Evolutionary conservation across 2,113 vertebrate genomes (phyloP).

Genomic region (Pitta sordida): DNA sequence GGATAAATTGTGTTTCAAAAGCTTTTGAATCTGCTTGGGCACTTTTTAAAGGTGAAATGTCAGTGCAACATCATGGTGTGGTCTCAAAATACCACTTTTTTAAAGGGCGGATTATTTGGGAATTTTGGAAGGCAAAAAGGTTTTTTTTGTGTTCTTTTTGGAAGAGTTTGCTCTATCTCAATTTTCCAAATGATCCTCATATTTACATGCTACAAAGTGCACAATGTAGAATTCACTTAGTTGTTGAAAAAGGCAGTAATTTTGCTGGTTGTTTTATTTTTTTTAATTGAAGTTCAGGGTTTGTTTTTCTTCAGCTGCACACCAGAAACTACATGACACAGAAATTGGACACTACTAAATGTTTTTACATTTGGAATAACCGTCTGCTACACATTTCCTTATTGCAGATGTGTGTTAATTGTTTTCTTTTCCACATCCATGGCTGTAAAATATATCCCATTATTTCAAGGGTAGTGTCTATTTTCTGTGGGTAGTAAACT

Average conservation of each 20-base stretch:
- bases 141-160: background rate
- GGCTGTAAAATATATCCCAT: constrained; percentile 48
- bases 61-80: background rate
- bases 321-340: constrained; percentile 53
- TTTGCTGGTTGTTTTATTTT: constrained; percentile 40
- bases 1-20: constrained; percentile 59
- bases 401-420: constrained; percentile 60
- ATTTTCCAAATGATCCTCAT: background rate
- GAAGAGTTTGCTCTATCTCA: background rate
- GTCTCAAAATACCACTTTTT: background rate
- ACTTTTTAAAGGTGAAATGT: constrained; percentile 57
- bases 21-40: constrained; percentile 33
- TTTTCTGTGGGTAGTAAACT: constrained; percentile 38
- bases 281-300: constrained; percentile 60
- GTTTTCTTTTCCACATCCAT: constrained; percentile 29
- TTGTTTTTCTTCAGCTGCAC: constrained; percentile 55
- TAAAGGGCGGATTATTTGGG: background rate
- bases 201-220: constrained; percentile 16
- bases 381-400: constrained; percentile 53
- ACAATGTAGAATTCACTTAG: constrained; percentile 22
- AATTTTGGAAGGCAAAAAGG: background rate
- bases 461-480: constrained; percentile 31
- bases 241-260: constrained; percentile 34
- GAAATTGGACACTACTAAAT: constrained; percentile 57
- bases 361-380: constrained; percentile 59